Percentiles rank a stretch among this genome's conserved stretches.
Evolutionary conservation across 2,113 vertebrate species (phyloP).

Genomic region (Marmota monax): DNA sequence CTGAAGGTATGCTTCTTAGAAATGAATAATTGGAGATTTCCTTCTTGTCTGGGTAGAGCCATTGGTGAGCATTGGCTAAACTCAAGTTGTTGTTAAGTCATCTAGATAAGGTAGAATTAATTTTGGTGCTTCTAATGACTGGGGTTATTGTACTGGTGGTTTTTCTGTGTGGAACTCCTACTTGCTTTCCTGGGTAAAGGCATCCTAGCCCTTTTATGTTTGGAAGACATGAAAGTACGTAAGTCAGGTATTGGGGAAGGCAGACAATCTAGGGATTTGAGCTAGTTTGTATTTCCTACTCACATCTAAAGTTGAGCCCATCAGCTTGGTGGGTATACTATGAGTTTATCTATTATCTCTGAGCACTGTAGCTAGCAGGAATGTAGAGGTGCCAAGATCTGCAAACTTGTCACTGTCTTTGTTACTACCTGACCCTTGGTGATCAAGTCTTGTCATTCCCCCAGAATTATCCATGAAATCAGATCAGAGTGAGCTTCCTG

Average conservation of each 20-base stretch:
- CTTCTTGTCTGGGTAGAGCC: neutral
- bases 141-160: neutral
- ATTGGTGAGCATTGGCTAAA: neutral
- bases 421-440: neutral
- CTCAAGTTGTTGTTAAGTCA: neutral
- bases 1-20: neutral
- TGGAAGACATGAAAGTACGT: neutral
- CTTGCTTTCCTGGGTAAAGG: neutral
- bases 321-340: neutral
- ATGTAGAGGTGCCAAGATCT: neutral
- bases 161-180: neutral
- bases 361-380: neutral
- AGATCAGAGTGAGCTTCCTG: neutral
- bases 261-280: neutral
- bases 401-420: neutral
- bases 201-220: neutral
- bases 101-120: neutral
- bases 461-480: neutral
- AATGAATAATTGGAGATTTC: neutral
- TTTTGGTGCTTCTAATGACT: neutral
- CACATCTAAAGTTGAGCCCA: too few species aligned
- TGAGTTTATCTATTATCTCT: neutral
- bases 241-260: neutral
- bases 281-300: neutral
- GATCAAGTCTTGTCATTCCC: neutral